phyloP scores from a whole-genome alignment of 1,140 invertebrate species.

The Augochlora pura region DNA sequence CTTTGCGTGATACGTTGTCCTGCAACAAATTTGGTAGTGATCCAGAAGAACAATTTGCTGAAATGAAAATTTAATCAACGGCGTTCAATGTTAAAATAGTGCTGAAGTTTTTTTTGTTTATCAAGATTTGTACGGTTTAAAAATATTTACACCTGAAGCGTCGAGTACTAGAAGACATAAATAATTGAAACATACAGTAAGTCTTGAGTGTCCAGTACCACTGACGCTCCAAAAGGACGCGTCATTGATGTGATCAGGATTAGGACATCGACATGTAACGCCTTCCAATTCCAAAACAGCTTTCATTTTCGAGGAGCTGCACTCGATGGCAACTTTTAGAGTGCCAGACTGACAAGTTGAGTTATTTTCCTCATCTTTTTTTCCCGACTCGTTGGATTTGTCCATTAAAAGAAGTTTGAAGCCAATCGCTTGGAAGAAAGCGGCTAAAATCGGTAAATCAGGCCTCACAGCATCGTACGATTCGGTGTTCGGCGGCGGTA shows the following conservation, averaged over 20 bases:
- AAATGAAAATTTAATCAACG: too few relatives aligned
- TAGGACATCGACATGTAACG: constrained; percentile 68
- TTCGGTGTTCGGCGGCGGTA: neutral
- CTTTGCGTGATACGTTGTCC: constrained; percentile 64
- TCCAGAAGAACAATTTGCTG: too few relatives aligned
- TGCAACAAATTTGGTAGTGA: constrained; percentile 9
- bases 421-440: constrained; percentile 31
- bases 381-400: neutral
- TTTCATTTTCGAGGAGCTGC: constrained; percentile 69
- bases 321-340: constrained; percentile 66
- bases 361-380: neutral
- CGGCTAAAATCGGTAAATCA: constrained; percentile 12
- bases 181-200: constrained; percentile 41
- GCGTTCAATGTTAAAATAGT: too few relatives aligned
- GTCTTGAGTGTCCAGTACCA: constrained; percentile 61
- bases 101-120: too few relatives aligned
- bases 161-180: too few relatives aligned
- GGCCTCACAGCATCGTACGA: neutral
- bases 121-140: too few relatives aligned
- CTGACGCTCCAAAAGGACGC: constrained; percentile 73
- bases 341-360: neutral
- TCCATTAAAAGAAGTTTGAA: constrained; percentile 33
- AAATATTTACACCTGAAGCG: too few relatives aligned
- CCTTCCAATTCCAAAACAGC: constrained; percentile 68
- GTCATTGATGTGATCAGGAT: constrained; percentile 58